Evolutionary conservation across 2,888 invertebrate species (phyloP).

Genomic region (Apamea crenata): DNA sequence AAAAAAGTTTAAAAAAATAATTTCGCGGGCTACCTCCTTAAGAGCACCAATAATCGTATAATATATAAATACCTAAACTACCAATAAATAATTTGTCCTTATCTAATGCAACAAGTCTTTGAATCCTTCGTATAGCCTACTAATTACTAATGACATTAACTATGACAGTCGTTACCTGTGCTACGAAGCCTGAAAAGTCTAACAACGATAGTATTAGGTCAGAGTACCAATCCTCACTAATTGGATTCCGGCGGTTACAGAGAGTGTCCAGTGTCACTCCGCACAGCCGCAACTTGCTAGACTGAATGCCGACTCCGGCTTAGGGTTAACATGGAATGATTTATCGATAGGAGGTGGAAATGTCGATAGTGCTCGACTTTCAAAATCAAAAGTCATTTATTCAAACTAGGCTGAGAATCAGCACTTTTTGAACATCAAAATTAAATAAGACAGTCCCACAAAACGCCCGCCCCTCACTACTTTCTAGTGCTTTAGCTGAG

Average conservation of each 20-base stretch:
- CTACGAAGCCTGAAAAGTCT: conserved; percentile 46
- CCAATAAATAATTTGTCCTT: neutral
- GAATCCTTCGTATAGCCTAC: neutral
- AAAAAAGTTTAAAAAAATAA: too few species aligned
- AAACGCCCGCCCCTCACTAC: too few species aligned
- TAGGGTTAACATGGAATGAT: neutral
- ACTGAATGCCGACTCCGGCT: neutral
- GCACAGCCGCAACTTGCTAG: conserved; percentile 12
- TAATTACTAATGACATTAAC: conserved; percentile 42
- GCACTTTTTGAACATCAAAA: too few species aligned
- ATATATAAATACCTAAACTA: too few species aligned
- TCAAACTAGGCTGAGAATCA: too few species aligned
- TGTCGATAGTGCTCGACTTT: conserved; percentile 6
- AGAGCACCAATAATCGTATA: too few species aligned
- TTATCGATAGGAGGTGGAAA: neutral
- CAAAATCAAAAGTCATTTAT: too few species aligned
- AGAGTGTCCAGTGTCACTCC: neutral
- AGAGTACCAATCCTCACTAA: conserved; percentile 26
- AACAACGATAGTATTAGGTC: conserved; percentile 16
- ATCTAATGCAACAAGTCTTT: neutral
- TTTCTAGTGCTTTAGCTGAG: too few species aligned
- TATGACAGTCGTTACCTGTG: conserved; percentile 17
- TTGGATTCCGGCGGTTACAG: conserved; percentile 42
- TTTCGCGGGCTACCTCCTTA: too few species aligned
- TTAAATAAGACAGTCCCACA: too few species aligned